Evolutionary conservation across 2,113 vertebrate species (phyloP).

Genomic region (Dromas ardeola): DNA sequence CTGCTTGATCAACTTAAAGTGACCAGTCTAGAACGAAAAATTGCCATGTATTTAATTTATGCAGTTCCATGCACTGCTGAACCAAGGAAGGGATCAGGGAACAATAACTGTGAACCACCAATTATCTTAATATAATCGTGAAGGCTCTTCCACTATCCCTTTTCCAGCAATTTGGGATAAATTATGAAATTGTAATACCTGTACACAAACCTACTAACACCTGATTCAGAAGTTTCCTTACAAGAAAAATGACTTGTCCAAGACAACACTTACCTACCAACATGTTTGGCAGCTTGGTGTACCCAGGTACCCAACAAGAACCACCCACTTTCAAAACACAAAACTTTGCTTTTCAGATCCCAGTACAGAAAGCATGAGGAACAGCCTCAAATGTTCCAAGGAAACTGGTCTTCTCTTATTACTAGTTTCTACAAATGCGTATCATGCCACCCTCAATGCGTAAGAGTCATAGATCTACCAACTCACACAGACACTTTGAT

Average conservation of each 20-base stretch:
- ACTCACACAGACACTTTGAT: neutral
- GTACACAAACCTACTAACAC: neutral
- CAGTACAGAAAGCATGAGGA: neutral
- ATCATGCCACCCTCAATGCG: accelerated
- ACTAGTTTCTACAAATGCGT: neutral
- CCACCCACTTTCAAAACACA: neutral
- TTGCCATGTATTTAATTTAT: neutral
- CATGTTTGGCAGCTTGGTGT: neutral
- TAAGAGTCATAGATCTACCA: neutral
- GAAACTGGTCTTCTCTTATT: neutral
- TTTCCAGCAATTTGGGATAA: neutral
- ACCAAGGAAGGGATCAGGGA: neutral
- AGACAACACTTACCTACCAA: neutral
- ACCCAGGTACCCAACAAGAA: neutral
- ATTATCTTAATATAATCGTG: neutral
- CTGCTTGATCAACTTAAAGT: neutral
- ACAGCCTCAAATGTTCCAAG: neutral
- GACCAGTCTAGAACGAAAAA: neutral
- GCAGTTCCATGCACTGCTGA: neutral
- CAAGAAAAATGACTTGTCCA: neutral
- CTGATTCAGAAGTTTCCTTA: neutral
- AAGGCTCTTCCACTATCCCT: neutral
- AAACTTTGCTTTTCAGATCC: neutral
- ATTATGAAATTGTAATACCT: neutral
- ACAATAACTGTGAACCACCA: neutral